These are phyloP conservation scores for Leuciscus waleckii DNA, from an alignment of 2,797 vertebrate species.

Conservation along the genomic window DNA sequence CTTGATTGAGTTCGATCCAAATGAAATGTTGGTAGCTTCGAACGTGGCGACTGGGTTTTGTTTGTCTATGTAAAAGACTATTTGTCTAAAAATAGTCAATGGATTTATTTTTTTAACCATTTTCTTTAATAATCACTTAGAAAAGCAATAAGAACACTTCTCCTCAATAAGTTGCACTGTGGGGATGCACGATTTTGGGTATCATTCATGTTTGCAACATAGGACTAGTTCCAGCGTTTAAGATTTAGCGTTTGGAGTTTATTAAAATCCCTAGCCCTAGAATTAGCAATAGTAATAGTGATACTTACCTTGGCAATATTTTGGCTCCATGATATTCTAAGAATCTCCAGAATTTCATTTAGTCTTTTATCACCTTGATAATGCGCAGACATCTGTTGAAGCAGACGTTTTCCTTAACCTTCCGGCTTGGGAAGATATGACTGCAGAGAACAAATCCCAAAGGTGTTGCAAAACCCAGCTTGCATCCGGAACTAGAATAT, in stretches of 20 bases:
- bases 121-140: not conserved
- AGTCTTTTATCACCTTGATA: not conserved
- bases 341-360: not conserved
- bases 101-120: not conserved
- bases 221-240: not conserved
- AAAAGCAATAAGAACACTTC: not conserved
- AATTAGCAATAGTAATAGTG: not conserved
- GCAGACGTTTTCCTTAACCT: conserved; percentile 48
- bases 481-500: conserved; percentile 51
- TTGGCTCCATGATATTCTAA: conserved; percentile 34
- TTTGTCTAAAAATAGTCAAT: not conserved
- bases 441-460: conserved; percentile 43
- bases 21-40: too few species aligned
- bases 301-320: not conserved
- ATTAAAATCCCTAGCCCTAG: not conserved
- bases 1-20: not conserved
- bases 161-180: not conserved
- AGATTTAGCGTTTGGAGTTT: not conserved
- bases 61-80: too few species aligned
- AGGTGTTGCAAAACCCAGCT: not conserved
- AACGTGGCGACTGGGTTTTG: too few species aligned
- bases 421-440: conserved; percentile 62
- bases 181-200: not conserved
- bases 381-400: not conserved
- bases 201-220: not conserved